Percentiles rank a stretch among this genome's conserved stretches.
Conservation (phyloP, 2,888 invertebrate genomes). For the Euzophera pinguis region DNA sequence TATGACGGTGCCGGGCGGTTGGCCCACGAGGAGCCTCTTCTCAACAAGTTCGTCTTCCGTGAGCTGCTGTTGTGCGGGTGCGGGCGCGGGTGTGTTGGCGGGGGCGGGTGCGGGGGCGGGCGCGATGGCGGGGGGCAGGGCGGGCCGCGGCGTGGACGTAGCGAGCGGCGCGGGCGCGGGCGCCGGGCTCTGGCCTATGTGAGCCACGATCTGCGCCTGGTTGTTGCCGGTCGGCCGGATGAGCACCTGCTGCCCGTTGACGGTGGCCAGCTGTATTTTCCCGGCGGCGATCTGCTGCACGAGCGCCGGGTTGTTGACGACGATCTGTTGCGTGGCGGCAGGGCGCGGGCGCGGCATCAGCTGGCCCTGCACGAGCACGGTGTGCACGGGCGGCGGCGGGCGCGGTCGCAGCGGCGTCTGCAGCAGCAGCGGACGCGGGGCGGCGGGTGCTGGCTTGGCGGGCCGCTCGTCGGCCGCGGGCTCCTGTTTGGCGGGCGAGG, state of each 20-base stretch:
- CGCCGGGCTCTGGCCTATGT: constrained; percentile 81
- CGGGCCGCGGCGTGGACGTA: constrained; percentile 26
- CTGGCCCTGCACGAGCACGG: constrained; percentile 27
- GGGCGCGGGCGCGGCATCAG: constrained; percentile 44
- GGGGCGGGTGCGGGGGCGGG: constrained; percentile 25
- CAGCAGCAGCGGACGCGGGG: constrained; percentile 45
- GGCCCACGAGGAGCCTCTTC: constrained; percentile 86
- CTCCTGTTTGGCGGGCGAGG: constrained; percentile 46
- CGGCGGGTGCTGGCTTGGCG: constrained; percentile 38
- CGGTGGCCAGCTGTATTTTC: constrained; percentile 90
- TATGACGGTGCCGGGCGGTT: constrained; percentile 91
- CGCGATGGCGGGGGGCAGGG: constrained; percentile 32
- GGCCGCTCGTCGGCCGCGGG: constrained; percentile 30
- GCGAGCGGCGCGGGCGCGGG: constrained; percentile 31
- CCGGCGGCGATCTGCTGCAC: constrained; percentile 91
- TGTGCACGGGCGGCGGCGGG: constrained; percentile 36
- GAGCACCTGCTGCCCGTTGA: constrained; percentile 91
- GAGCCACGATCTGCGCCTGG: constrained; percentile 88
- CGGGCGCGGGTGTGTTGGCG: constrained; percentile 25
- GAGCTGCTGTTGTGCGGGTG: constrained; percentile 43
- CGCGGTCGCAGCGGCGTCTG: constrained; percentile 40
- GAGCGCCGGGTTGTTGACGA: constrained; percentile 87
- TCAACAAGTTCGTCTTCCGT: constrained; percentile 81
- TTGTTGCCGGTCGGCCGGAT: constrained; percentile 89
- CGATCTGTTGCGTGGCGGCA: constrained; percentile 82